Conservation (phyloP, 2,113 vertebrate genomes). For the Xiphophorus hellerii region DNA sequence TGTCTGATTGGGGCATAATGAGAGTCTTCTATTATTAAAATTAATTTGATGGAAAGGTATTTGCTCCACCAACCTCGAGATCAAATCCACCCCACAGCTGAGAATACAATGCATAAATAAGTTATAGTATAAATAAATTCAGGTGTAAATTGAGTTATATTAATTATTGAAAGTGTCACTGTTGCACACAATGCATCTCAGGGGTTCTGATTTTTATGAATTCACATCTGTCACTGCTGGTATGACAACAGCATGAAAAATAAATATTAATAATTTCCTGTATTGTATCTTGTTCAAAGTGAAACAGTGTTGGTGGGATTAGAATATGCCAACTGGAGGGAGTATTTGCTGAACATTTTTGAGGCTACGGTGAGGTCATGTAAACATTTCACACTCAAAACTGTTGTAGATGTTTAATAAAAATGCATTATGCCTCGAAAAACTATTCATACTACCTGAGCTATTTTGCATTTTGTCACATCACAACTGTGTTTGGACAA, state of each 20-base stretch:
- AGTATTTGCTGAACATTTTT: neutral
- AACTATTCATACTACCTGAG: neutral
- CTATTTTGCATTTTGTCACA: too few species aligned
- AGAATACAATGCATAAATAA: conserved; percentile 72
- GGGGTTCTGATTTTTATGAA: conserved; percentile 55
- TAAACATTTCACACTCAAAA: neutral
- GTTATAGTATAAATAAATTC: conserved; percentile 78
- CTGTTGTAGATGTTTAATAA: neutral
- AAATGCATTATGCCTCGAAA: neutral
- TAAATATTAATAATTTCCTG: conserved; percentile 53
- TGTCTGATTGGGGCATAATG: conserved; percentile 83
- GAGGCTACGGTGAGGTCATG: neutral
- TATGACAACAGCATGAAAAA: conserved; percentile 46
- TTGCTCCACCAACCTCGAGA: conserved; percentile 47
- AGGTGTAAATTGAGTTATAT: conserved; percentile 78
- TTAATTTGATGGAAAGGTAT: conserved; percentile 75
- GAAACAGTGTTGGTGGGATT: conserved; percentile 5
- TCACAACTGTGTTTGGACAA: too few species aligned
- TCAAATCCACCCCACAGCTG: conserved; percentile 41
- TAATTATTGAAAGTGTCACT: conserved; percentile 78
- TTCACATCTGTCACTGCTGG: conserved; percentile 55
- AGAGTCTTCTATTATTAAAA: conserved; percentile 84
- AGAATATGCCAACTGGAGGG: neutral
- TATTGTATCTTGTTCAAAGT: conserved; percentile 27
- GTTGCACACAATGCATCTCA: conserved; percentile 46